Evolutionary conservation across 2,888 invertebrate species (phyloP).

Genomic region (Lottia gigantea): DNA sequence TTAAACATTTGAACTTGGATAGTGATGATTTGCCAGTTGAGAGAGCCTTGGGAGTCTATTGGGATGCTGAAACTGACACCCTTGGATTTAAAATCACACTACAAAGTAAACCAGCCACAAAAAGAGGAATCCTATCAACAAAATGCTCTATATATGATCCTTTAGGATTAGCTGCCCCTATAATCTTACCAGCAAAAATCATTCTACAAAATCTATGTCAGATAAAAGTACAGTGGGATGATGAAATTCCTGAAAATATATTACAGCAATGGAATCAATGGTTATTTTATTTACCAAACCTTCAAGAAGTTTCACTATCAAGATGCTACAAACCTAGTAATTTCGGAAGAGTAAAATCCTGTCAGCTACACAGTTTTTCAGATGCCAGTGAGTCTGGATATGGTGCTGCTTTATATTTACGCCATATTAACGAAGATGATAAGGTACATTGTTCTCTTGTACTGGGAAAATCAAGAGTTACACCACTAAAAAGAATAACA

Average conservation of each 20-base stretch:
- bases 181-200: neutral
- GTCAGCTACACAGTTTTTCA: constrained; percentile 1
- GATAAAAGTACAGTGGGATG: no score
- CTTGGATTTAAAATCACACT: neutral
- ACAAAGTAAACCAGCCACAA: neutral
- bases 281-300: neutral
- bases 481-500: constrained; percentile 11
- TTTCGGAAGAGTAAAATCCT: neutral
- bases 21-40: constrained; percentile 3
- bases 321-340: neutral
- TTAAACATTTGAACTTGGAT: constrained; percentile 10
- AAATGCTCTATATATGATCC: neutral
- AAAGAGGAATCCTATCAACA: neutral
- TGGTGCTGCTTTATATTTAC: constrained; percentile 6
- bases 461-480: constrained; percentile 10
- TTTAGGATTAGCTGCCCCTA: neutral
- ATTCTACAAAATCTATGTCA: constrained; percentile 12
- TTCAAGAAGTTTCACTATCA: neutral
- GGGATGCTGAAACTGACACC: neutral
- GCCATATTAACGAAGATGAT: neutral
- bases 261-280: neutral
- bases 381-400: constrained; percentile 16
- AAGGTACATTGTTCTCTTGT: constrained; percentile 11
- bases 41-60: constrained; percentile 18
- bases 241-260: neutral